A percentile compares a stretch with the other conserved stretches of the same genome.
These are phyloP conservation scores for Troides helena DNA, from an alignment of 2,888 invertebrate genomes.

Conservation along the genomic window DNA sequence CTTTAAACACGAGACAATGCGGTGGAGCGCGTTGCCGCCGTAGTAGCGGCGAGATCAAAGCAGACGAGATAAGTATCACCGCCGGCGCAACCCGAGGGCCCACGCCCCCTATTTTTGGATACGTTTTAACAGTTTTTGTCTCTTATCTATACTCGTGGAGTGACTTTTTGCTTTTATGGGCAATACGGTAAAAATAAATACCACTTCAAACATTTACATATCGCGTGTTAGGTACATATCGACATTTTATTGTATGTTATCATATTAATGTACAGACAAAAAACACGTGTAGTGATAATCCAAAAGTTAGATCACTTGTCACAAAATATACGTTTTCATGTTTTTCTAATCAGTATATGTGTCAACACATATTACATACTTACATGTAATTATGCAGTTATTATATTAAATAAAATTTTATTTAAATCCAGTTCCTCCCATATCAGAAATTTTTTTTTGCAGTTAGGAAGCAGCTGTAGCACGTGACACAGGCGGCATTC, in stretches of 20 bases:
- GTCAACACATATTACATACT: too few species aligned
- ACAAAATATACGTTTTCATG: background rate
- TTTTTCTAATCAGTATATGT: background rate
- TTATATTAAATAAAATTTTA: background rate
- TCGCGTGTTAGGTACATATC: constrained; percentile 13
- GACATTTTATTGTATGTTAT: constrained; percentile 14
- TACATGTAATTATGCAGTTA: background rate
- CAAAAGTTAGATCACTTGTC: background rate
- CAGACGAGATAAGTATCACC: constrained; percentile 64
- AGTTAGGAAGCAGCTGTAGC: constrained; percentile 46
- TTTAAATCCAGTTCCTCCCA: background rate
- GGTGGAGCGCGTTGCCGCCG: constrained; percentile 45
- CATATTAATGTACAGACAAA: constrained; percentile 10
- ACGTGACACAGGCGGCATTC: constrained; percentile 59
- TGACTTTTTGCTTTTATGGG: constrained; percentile 50
- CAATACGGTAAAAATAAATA: constrained; percentile 35
- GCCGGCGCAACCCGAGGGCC: constrained; percentile 51
- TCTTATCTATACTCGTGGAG: constrained; percentile 47
- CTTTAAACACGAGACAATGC: constrained; percentile 48
- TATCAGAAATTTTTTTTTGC: background rate
- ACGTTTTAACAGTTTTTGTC: constrained; percentile 61
- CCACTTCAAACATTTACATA: constrained; percentile 31
- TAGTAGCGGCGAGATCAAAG: constrained; percentile 66
- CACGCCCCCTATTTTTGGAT: constrained; percentile 63
- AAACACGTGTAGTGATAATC: background rate